phyloP scores from a whole-genome alignment of 2,797 vertebrate species.

The Labroides dimidiatus region DNA sequence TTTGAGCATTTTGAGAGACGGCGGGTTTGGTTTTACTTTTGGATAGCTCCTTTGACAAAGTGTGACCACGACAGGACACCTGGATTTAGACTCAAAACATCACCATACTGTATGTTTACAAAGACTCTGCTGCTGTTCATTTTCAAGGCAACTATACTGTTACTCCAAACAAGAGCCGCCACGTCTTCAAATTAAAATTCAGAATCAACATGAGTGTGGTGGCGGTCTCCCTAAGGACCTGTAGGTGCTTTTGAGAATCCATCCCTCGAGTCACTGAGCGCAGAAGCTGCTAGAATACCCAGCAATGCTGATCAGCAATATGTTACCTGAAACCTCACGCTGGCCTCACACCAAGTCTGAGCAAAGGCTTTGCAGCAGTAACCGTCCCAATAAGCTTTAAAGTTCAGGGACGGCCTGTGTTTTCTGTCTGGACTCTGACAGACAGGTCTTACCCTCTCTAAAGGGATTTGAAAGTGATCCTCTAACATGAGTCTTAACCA shows the following conservation, averaged over 20 bases:
- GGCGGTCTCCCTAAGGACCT: constrained; percentile 33
- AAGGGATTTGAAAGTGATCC: constrained; percentile 80
- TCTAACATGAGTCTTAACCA: constrained; percentile 76
- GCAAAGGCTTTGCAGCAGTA: constrained; percentile 59
- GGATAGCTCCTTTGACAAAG: no score
- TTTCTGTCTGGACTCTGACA: constrained; percentile 65
- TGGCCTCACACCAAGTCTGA: constrained; percentile 62
- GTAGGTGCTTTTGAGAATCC: constrained; percentile 53
- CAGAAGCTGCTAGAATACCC: constrained; percentile 53
- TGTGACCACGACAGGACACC: constrained; percentile 24
- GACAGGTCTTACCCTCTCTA: constrained; percentile 70
- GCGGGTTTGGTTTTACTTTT: not conserved
- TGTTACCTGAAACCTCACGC: constrained; percentile 55
- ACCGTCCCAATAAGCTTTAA: constrained; percentile 59
- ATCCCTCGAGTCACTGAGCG: constrained; percentile 35
- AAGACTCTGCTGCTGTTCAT: constrained; percentile 61
- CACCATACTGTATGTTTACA: constrained; percentile 63
- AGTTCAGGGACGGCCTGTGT: constrained; percentile 56
- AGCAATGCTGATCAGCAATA: constrained; percentile 10
- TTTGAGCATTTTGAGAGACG: constrained; percentile 29
- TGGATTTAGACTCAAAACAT: constrained; percentile 32
- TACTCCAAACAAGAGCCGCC: constrained; percentile 19
- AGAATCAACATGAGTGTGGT: constrained; percentile 3
- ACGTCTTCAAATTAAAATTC: constrained; percentile 19
- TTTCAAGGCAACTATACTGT: constrained; percentile 13